A percentile compares a stretch with the other conserved stretches of the same genome.
phyloP scores from a whole-genome alignment of 2,113 vertebrate genomes.

The Dromaius novaehollandiae region DNA sequence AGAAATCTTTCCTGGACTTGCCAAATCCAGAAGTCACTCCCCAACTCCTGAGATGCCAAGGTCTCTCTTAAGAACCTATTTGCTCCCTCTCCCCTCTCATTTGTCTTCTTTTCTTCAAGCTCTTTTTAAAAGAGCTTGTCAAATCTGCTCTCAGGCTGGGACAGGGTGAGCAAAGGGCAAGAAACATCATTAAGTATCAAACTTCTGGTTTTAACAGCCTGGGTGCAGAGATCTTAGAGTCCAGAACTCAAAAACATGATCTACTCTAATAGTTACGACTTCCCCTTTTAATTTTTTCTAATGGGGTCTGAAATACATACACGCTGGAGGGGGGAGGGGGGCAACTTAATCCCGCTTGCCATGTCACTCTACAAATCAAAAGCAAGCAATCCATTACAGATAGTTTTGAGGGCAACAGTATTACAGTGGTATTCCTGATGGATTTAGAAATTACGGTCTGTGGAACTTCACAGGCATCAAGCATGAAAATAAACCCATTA shows the following conservation, averaged over 20 bases:
- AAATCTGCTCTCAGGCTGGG: conserved; percentile 56
- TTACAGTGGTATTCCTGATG: conserved; percentile 52
- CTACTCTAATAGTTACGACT: conserved; percentile 53
- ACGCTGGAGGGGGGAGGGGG: not conserved
- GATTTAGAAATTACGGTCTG: conserved; percentile 73
- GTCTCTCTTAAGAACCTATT: not conserved
- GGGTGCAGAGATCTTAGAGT: not conserved
- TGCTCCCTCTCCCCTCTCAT: not conserved
- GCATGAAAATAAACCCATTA: conserved; percentile 74
- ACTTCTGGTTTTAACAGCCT: conserved; percentile 27
- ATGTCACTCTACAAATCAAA: conserved; percentile 76
- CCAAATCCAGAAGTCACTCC: not conserved
- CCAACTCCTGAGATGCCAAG: not conserved
- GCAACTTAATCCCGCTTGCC: conserved; percentile 61
- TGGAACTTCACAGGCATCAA: conserved; percentile 67
- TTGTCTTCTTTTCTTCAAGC: conserved; percentile 45
- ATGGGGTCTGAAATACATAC: conserved; percentile 50
- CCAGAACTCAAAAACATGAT: not conserved
- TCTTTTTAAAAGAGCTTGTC: conserved; percentile 39
- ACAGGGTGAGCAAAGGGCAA: conserved; percentile 49
- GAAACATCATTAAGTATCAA: conserved; percentile 59
- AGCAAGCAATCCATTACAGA: conserved; percentile 65
- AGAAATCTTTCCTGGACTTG: not conserved
- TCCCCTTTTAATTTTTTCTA: conserved; percentile 62
- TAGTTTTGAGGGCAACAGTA: conserved; percentile 50